A percentile compares a stretch with the other conserved stretches of the same genome.
Conservation (phyloP, 1,140 invertebrate species). For the Cydia amplana region DNA sequence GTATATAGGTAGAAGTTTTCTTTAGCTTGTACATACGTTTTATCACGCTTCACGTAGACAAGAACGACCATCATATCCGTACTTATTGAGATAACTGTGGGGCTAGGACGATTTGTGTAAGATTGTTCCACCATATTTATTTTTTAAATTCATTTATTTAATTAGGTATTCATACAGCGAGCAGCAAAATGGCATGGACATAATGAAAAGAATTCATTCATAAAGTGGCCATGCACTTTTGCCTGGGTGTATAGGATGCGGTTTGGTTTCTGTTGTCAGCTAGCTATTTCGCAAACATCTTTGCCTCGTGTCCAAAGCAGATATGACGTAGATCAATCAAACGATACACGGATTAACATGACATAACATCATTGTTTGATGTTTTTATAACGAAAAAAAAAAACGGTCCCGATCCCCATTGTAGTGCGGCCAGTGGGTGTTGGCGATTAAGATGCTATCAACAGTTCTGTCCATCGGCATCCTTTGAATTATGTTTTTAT, state of each 20-base stretch:
- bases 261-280: background rate
- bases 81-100: too few relatives aligned
- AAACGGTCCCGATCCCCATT: conserved; percentile 52
- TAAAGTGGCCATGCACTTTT: too few relatives aligned
- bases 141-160: background rate
- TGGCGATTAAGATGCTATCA: conserved; percentile 63
- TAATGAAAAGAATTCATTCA: too few relatives aligned
- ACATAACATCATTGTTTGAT: conserved; percentile 65
- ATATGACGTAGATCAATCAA: conserved; percentile 61
- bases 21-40: too few relatives aligned
- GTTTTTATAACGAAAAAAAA: conserved; percentile 58
- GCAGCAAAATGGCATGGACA: too few relatives aligned
- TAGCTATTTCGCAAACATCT: background rate
- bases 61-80: too few relatives aligned
- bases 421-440: conserved; percentile 57
- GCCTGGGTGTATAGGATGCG: too few relatives aligned
- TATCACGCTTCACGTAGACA: too few relatives aligned
- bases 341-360: conserved; percentile 48
- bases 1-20: too few relatives aligned
- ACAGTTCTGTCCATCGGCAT: conserved; percentile 53
- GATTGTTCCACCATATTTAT: too few relatives aligned
- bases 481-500: conserved; percentile 50
- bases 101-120: too few relatives aligned
- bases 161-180: too few relatives aligned
- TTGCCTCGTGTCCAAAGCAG: conserved; percentile 19